These are phyloP conservation scores for Diplazon laetatorius DNA, from an alignment of 2,888 invertebrate species.

Conservation along the genomic window DNA sequence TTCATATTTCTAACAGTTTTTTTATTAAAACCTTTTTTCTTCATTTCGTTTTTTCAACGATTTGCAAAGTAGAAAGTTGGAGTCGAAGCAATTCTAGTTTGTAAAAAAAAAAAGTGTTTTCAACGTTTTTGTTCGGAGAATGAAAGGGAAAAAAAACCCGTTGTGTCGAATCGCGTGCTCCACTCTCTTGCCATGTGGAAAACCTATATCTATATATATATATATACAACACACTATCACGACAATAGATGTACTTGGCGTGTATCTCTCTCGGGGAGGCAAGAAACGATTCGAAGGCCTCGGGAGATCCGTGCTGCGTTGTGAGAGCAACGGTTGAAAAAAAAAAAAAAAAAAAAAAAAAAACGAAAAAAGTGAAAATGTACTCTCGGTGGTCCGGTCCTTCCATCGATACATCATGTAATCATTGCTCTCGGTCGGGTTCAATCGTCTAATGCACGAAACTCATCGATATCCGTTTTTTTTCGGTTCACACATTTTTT, in stretches of 20 bases:
- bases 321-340: not conserved
- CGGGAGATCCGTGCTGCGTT: not conserved
- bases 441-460: slow-evolving; percentile 23
- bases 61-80: not conserved
- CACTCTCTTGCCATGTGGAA: not conserved
- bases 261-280: not conserved
- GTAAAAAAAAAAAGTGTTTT: slow-evolving; percentile 19
- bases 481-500: no score
- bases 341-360: not conserved
- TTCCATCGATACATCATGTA: not conserved
- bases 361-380: not conserved
- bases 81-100: not conserved
- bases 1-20: not conserved
- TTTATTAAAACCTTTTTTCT: not conserved
- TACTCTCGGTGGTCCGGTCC: not conserved
- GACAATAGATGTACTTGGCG: not conserved
- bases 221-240: not conserved
- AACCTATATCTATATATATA: not conserved
- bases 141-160: slow-evolving; percentile 37
- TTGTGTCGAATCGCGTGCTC: slow-evolving; percentile 20
- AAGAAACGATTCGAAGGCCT: slow-evolving; percentile 4
- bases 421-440: not conserved
- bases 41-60: not conserved
- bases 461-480: no score
- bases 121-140: slow-evolving; percentile 15